A percentile compares a stretch with the other conserved stretches of the same genome.
Conservation (phyloP, 2,113 vertebrate genomes). For the Bubo bubo region DNA sequence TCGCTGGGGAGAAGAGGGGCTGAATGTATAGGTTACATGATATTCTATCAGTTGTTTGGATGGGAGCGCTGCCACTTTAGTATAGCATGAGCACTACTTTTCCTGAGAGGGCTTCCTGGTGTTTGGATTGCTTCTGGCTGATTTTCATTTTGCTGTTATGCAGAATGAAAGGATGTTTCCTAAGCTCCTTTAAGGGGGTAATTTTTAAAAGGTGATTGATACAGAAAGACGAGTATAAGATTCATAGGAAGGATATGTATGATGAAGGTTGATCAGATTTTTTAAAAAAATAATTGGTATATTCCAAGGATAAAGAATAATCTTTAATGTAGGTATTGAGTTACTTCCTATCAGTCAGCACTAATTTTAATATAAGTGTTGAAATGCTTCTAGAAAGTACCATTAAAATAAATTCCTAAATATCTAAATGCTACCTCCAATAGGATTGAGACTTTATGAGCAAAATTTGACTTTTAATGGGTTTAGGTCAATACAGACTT, state of each 20-base stretch:
- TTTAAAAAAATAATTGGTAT: background rate
- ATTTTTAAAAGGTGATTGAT: background rate
- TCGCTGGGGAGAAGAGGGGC: background rate
- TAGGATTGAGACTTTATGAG: background rate
- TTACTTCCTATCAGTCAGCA: background rate
- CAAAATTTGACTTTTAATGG: slow-evolving; percentile 42
- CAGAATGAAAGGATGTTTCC: background rate
- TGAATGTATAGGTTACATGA: background rate
- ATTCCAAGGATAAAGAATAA: background rate
- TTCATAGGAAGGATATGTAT: background rate
- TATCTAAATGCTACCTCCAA: background rate
- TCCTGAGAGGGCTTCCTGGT: background rate
- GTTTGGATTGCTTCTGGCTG: background rate
- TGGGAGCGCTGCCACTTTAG: background rate
- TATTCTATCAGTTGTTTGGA: background rate
- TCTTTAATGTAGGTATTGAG: background rate
- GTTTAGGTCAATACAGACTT: slow-evolving; percentile 7
- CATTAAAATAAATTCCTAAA: background rate
- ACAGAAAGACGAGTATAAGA: background rate
- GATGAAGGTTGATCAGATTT: background rate
- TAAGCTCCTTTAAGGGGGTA: background rate
- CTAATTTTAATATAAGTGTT: background rate
- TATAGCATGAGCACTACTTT: background rate
- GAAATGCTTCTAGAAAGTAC: background rate
- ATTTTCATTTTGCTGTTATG: background rate